Evolutionary conservation across 35 echinoderm and acorn worm genomes (phyloP).

Genomic region (Hemicentrotus pulcherrimus): DNA sequence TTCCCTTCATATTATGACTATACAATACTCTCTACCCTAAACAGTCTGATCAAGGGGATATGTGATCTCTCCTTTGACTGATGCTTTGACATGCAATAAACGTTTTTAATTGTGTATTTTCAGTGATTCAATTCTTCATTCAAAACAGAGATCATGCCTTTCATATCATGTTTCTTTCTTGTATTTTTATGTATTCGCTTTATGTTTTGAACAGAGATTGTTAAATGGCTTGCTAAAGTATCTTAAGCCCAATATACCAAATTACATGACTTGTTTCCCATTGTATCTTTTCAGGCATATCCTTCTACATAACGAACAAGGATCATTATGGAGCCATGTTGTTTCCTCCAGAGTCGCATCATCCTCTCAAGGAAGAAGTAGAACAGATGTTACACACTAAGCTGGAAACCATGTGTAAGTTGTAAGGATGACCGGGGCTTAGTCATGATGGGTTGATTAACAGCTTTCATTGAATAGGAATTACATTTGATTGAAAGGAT

Average conservation of each 20-base stretch:
- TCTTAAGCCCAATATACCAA: neutral
- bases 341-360: slow-evolving; percentile 59
- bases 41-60: too few relatives aligned
- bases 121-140: too few relatives aligned
- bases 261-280: neutral
- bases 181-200: too few relatives aligned
- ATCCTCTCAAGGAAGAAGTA: slow-evolving; percentile 70
- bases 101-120: too few relatives aligned
- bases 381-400: slow-evolving; percentile 76
- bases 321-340: slow-evolving; percentile 76
- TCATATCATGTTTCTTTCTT: too few relatives aligned
- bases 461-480: neutral
- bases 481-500: neutral
- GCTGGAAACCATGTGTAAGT: slow-evolving; percentile 84
- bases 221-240: too few relatives aligned
- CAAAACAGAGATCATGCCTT: too few relatives aligned
- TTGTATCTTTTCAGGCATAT: slow-evolving; percentile 65
- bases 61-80: too few relatives aligned
- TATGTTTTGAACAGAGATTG: too few relatives aligned
- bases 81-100: too few relatives aligned
- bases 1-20: too few relatives aligned
- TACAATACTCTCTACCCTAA: too few relatives aligned
- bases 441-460: neutral
- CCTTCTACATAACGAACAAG: slow-evolving; percentile 77
- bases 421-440: neutral